Conservation (phyloP, 2,113 vertebrate species). For the Conger conger region DNA sequence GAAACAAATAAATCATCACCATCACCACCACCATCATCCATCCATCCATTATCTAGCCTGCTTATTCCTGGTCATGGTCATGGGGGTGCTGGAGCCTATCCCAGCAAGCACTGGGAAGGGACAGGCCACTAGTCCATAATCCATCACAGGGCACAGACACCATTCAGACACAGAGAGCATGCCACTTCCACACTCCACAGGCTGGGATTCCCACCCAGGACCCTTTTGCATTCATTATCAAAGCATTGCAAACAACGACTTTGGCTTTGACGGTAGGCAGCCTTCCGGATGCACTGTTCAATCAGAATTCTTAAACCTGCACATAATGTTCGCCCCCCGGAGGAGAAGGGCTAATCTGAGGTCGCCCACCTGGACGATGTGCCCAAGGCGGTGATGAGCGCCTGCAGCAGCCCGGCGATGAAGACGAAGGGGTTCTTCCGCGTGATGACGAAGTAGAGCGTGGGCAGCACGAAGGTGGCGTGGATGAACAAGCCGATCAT, state of each 20-base stretch:
- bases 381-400: slow-evolving; percentile 91
- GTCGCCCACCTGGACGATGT: slow-evolving; percentile 90
- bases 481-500: slow-evolving; percentile 88
- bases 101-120: too few species aligned
- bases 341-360: background rate
- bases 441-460: slow-evolving; percentile 89
- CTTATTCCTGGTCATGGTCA: too few species aligned
- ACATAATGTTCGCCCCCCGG: background rate
- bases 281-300: background rate
- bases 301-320: background rate
- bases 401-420: slow-evolving; percentile 89
- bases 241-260: background rate
- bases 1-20: too few species aligned
- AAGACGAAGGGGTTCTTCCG: slow-evolving; percentile 91
- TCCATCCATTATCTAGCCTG: too few species aligned
- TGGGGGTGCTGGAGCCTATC: too few species aligned
- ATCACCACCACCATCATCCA: too few species aligned
- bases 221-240: background rate
- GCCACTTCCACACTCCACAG: too few species aligned
- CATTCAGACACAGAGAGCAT: too few species aligned
- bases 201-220: too few species aligned
- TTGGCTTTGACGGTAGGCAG: background rate
- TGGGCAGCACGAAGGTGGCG: slow-evolving; percentile 80
- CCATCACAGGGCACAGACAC: too few species aligned
- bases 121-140: too few species aligned